These are phyloP conservation scores for Panagrolaimus sp. DNA, from an alignment of 1,140 invertebrate species.

Conservation along the genomic window DNA sequence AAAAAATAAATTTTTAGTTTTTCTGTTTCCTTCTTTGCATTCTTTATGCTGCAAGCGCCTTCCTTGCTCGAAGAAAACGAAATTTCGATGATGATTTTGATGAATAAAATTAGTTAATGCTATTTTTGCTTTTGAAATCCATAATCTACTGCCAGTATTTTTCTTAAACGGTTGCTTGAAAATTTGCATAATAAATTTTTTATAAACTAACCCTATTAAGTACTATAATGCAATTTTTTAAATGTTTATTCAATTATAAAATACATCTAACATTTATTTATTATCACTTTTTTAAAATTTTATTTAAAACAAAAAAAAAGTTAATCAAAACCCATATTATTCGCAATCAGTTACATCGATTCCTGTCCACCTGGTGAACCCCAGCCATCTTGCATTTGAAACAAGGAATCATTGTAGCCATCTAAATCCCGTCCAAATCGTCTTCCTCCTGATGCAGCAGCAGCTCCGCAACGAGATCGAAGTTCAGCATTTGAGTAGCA, in stretches of 20 bases:
- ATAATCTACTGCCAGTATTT: neutral
- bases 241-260: too few relatives aligned
- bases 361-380: neutral
- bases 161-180: neutral
- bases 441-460: neutral
- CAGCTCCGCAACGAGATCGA: neutral
- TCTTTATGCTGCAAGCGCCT: slow-evolving; percentile 38
- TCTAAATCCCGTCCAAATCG: neutral
- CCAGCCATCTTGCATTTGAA: slow-evolving; percentile 4
- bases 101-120: neutral
- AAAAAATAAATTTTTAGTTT: slow-evolving; percentile 46
- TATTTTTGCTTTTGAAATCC: neutral
- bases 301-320: too few relatives aligned
- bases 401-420: neutral
- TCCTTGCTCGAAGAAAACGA: slow-evolving; percentile 28
- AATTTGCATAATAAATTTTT: neutral
- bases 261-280: too few relatives aligned
- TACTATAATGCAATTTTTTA: too few relatives aligned
- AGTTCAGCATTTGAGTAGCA: neutral
- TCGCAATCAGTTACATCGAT: too few relatives aligned
- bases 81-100: neutral
- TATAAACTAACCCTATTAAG: too few relatives aligned
- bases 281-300: too few relatives aligned
- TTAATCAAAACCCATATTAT: too few relatives aligned
- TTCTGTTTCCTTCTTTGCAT: slow-evolving; percentile 40